phyloP scores from a whole-genome alignment of 1,140 invertebrate species.

The Calliphora vicina region DNA sequence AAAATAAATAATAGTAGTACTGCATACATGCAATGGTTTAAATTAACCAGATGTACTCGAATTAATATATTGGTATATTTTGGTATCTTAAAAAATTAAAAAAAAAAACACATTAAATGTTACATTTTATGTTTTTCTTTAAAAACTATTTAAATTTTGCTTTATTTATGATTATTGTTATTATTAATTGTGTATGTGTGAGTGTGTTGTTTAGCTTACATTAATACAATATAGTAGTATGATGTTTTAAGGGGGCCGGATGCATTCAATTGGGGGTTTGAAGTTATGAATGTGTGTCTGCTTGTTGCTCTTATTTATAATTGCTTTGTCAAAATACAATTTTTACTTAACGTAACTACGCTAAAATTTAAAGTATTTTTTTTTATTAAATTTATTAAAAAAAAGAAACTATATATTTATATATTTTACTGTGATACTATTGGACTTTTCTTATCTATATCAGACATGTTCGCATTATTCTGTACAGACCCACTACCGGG shows the following conservation, averaged over 20 bases:
- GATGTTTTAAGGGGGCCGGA: not conserved
- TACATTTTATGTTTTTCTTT: not conserved
- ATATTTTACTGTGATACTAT: slow-evolving; percentile 57
- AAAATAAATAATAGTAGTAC: too few species aligned
- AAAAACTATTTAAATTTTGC: not conserved
- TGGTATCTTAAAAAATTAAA: too few species aligned
- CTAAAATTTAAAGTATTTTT: not conserved
- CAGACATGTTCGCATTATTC: slow-evolving; percentile 71
- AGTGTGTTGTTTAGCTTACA: not conserved
- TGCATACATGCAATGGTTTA: too few species aligned
- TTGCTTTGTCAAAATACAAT: slow-evolving; percentile 25
- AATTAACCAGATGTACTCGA: too few species aligned
- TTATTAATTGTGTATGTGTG: not conserved
- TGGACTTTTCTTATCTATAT: slow-evolving; percentile 82
- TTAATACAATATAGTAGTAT: slow-evolving; percentile 4
- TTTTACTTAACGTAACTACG: slow-evolving; percentile 25
- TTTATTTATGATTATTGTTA: not conserved
- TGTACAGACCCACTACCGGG: slow-evolving; percentile 67
- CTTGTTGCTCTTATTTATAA: slow-evolving; percentile 20
- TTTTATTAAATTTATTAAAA: not conserved
- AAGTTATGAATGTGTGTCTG: not conserved
- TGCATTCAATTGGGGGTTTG: not conserved
- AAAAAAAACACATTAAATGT: too few species aligned
- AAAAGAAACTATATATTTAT: slow-evolving; percentile 13
- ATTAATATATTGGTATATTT: too few species aligned